Conservation (phyloP, 2,797 vertebrate species). For the Anniella stebbinsi region DNA sequence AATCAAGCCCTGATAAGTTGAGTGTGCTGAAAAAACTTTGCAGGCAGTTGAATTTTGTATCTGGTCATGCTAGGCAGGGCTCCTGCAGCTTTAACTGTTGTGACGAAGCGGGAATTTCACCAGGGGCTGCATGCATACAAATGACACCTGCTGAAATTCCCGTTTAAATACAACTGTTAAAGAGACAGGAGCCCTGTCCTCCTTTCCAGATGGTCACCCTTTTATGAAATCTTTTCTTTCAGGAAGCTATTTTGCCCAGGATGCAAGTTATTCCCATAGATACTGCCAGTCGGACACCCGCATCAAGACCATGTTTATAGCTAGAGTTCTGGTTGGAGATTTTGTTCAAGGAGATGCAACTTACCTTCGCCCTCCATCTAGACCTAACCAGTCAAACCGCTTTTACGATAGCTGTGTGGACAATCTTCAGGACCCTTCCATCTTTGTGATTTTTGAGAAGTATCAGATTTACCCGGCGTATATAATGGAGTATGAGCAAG, state of each 20-base stretch:
- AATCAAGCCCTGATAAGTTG: neutral
- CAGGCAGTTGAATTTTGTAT: neutral
- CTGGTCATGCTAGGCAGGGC: no score
- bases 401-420: constrained; percentile 83
- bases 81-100: no score
- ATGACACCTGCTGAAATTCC: no score
- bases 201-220: no score
- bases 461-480: constrained; percentile 84
- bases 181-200: no score
- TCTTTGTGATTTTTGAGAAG: constrained; percentile 87
- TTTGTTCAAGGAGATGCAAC: constrained; percentile 73
- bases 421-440: constrained; percentile 63
- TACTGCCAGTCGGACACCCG: constrained; percentile 68
- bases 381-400: constrained; percentile 31
- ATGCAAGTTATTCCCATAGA: constrained; percentile 83
- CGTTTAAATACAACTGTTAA: no score
- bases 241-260: constrained; percentile 88
- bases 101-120: no score
- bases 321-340: constrained; percentile 82
- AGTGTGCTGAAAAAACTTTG: neutral
- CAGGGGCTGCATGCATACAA: no score
- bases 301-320: constrained; percentile 79
- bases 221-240: constrained; percentile 39
- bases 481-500: constrained; percentile 78
- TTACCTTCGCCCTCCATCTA: constrained; percentile 76